Base-by-base conservation (phyloP, 2,113 vertebrate genomes). In the Dasyornis broadbenti region DNA sequence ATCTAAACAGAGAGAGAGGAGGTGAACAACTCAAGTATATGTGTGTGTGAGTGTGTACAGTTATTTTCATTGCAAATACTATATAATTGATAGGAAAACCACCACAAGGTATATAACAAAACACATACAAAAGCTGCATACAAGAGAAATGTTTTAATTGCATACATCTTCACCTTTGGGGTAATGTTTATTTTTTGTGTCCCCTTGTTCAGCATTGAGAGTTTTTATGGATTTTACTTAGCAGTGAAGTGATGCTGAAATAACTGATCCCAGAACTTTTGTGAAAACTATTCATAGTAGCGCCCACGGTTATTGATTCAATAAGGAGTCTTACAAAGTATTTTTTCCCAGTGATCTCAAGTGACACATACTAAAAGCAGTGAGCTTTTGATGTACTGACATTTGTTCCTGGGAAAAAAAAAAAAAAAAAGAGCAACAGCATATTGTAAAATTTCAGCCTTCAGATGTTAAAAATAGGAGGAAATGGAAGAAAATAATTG, bases 381-480 rank as follows among this genome's bases (percentile, higher is more conserved):
- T 39, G 76, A 81, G 88, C 56, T 93, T 94, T 95, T 95, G 92
- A 95, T 93, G 76, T 5, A 1, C 82, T 95, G 89, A 89, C 86
- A 92, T 92, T 92, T 92, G 50, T 90, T 96, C 59, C 70, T 37
- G 7, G 35, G 37, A 5, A 33, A 66, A 63, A 44, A 33, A 79
- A 57, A 21, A n/a, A 87, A 20, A 4, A 68, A 86, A 87, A 77
- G 24, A 93, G 79, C 88, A 90, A 78, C 33, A 90, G 23, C 49
- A 69, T 78, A 84, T 83, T 95, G 76, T 93, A 90, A 92, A 92
- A 86, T 81, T 86, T 93, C 92, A 95, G 49, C 65, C 65, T 84
- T 90, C 92, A 86, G 77, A 89, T 86, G 11, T 72, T 96, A 94
- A 94, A 92, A 93, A 93, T 89, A 96, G 70, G 37, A 92, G 60